These are phyloP conservation scores for Falco berigora DNA, from an alignment of 2,797 vertebrate genomes.

Conservation along the genomic window DNA sequence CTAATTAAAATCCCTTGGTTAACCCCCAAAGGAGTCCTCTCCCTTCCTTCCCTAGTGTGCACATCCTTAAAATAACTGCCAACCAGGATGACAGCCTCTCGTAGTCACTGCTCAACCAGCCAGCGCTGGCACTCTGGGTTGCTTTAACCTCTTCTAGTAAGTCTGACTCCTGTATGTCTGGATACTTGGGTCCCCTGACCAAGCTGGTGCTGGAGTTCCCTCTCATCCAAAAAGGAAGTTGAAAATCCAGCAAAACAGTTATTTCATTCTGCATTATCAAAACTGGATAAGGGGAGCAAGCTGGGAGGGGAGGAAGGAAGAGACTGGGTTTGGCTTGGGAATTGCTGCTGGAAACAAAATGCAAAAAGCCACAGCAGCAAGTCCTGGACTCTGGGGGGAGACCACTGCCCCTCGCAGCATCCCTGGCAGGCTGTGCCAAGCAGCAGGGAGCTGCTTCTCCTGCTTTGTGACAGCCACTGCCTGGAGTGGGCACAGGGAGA, in stretches of 20 bases:
- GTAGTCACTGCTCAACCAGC: not conserved
- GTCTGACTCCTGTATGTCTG: not conserved
- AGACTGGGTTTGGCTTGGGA: not conserved
- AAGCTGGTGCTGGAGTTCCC: fast-evolving
- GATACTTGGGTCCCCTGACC: not conserved
- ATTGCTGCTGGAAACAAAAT: not conserved
- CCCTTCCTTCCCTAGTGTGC: not conserved
- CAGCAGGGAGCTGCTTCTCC: not conserved
- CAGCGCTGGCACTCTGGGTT: fast-evolving
- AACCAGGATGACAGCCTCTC: not conserved
- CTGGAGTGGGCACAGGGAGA: fast-evolving
- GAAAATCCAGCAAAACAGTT: not conserved
- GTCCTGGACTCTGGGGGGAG: too few species aligned
- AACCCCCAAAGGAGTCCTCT: not conserved
- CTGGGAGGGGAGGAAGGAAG: not conserved
- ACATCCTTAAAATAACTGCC: not conserved
- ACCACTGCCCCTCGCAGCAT: not conserved
- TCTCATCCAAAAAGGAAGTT: not conserved
- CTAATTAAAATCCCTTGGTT: not conserved
- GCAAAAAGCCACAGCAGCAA: not conserved
- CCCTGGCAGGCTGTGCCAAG: not conserved
- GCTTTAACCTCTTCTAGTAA: not conserved
- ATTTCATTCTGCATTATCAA: not conserved
- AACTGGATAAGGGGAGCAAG: not conserved
- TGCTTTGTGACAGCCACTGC: not conserved